Conservation (phyloP, 2,888 invertebrate species). For the Abrostola triplasia region DNA sequence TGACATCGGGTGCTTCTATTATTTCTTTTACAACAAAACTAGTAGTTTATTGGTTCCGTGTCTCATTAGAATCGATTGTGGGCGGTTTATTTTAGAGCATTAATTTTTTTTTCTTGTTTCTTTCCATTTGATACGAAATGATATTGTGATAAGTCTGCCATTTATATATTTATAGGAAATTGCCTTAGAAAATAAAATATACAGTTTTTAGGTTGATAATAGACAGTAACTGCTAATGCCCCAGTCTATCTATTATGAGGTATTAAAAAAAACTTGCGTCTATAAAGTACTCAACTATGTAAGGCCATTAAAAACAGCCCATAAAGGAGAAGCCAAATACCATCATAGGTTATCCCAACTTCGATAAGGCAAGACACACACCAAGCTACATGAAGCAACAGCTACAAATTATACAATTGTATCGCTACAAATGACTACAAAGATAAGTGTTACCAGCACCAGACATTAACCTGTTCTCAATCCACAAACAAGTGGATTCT, state of each 20-base stretch:
- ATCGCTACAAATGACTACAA: too few species aligned
- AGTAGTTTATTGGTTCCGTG: conserved; percentile 66
- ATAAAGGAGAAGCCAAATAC: too few species aligned
- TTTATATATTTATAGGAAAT: background rate
- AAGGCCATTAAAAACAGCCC: too few species aligned
- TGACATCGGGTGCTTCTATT: conserved; percentile 70
- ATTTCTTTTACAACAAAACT: conserved; percentile 71
- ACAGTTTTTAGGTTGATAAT: too few species aligned
- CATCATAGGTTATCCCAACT: too few species aligned
- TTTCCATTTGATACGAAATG: conserved; percentile 10
- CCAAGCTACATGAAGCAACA: too few species aligned
- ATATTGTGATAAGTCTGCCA: conserved; percentile 1
- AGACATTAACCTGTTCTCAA: conserved; percentile 30
- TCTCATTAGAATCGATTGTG: conserved; percentile 64
- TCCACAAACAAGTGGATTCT: conserved; percentile 31
- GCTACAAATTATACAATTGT: too few species aligned
- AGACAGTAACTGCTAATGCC: too few species aligned
- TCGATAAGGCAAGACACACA: too few species aligned
- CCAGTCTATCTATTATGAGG: too few species aligned
- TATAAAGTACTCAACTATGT: too few species aligned
- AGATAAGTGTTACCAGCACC: background rate
- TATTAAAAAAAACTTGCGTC: too few species aligned
- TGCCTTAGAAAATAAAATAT: background rate
- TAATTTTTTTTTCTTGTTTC: conserved; percentile 31
- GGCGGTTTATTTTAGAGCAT: conserved; percentile 49